Percentiles rank a stretch among this genome's conserved stretches.
These are phyloP conservation scores for Plotosus lineatus DNA, from an alignment of 2,113 vertebrate species.

Conservation along the genomic window DNA sequence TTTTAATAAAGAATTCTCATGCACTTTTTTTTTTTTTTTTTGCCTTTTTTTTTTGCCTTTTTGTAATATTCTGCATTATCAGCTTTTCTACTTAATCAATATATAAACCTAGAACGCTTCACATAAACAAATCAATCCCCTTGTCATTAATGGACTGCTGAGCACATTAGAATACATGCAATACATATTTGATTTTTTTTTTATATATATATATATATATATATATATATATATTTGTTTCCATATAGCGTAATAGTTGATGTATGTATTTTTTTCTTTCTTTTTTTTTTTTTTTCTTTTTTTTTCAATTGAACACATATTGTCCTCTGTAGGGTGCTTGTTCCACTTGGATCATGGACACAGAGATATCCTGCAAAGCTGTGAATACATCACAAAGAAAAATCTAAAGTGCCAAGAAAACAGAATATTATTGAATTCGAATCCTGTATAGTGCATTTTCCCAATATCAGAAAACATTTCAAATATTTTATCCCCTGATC, in stretches of 20 bases:
- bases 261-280: too few relatives aligned
- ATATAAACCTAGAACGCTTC: constrained; percentile 7
- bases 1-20: constrained; percentile 41
- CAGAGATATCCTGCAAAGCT: constrained; percentile 34
- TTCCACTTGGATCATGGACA: constrained; percentile 40
- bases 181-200: background rate
- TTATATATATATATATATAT: too few relatives aligned
- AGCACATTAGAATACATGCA: background rate
- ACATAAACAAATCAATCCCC: constrained; percentile 30
- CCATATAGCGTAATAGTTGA: background rate
- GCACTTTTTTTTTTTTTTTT: background rate
- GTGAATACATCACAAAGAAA: constrained; percentile 26
- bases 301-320: constrained; percentile 32
- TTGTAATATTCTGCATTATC: constrained; percentile 37
- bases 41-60: background rate
- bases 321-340: constrained; percentile 37
- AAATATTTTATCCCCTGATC: constrained; percentile 33
- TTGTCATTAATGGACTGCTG: constrained; percentile 11
- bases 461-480: constrained; percentile 41
- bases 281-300: background rate
- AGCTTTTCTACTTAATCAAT: constrained; percentile 24
- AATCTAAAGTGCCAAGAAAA: constrained; percentile 45
- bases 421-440: constrained; percentile 37
- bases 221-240: too few relatives aligned
- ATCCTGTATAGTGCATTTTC: constrained; percentile 38